These are phyloP conservation scores for Eidolon dupreanum DNA, from an alignment of 2,797 vertebrate genomes.

Conservation along the genomic window DNA sequence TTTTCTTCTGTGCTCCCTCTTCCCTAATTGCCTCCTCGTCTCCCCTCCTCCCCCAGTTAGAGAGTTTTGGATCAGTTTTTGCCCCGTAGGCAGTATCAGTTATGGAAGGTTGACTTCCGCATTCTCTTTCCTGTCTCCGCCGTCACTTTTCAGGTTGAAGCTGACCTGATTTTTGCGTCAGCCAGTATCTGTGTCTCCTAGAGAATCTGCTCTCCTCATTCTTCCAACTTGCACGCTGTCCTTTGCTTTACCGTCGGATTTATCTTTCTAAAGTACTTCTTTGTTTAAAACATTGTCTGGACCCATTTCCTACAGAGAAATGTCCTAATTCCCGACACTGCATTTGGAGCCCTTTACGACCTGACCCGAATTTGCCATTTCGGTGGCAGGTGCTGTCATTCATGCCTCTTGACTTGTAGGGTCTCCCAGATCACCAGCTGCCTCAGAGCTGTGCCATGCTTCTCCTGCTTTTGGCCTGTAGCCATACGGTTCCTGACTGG, in stretches of 20 bases:
- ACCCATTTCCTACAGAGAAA: background rate
- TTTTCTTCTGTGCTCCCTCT: background rate
- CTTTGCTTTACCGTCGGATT: background rate
- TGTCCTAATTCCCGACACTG: no score
- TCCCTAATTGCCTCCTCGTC: background rate
- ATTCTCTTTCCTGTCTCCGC: background rate
- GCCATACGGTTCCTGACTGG: background rate
- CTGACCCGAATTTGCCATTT: background rate
- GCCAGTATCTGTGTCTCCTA: no score
- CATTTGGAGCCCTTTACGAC: background rate
- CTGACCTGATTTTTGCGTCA: background rate
- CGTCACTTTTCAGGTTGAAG: background rate
- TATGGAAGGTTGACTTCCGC: background rate
- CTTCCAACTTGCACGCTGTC: background rate
- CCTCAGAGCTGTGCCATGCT: background rate
- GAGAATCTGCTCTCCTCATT: background rate
- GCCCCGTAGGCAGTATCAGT: background rate
- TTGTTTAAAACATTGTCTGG: background rate
- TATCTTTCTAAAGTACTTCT: background rate
- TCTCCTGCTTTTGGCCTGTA: background rate
- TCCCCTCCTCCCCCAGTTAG: background rate
- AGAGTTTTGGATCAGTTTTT: background rate
- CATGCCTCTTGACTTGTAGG: background rate
- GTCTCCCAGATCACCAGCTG: background rate
- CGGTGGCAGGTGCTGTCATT: background rate